Evolutionary conservation across 2,113 vertebrate genomes (phyloP), one percentile per base, ranked within the genome.

Genomic region (Sylvia atricapilla): DNA sequence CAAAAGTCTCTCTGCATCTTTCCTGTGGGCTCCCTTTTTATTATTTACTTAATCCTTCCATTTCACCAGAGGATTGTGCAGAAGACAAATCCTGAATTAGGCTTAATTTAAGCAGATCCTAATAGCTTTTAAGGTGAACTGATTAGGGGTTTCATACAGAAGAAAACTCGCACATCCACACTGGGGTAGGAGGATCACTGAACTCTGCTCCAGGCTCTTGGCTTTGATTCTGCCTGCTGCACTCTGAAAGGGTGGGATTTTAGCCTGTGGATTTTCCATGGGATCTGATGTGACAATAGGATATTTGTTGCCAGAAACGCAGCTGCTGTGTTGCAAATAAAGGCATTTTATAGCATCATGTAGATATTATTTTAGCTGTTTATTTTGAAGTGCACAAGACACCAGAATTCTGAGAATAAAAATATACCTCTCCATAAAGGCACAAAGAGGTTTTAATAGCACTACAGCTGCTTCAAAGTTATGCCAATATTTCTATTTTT

Each of bases 281-380:
- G 50, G 43, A 66, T 85, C 87, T 87, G 59, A 13, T 80, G 55
- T 4, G 7, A 94, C 89, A 95, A 83, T 87, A 67, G 72, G 60
- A n/a, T 67, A 88, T 27, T 82, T 94, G 86, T 86, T 90, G 91
- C 56, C 66, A 90, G 59, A 89, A 78, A 89, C 0, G 6, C 93
- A 95, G 91, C 87, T 91, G 96, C 67, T 89, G 44, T 85, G 41
- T 66, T 43, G 49, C 68, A 93, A 94, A 91, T 69, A 91, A 80
- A 87, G 68, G 86, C 11, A 0, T 60, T 89, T 87, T 58, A 92
- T 31, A 70, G 52, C 33, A 84, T 28, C 50, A 37, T 10, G 30
- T 5, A 66, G 66, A 60, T 53, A 89, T 50, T 93, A 78, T 83
- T 93, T 85, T 94, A 91, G 75, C 50, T 76, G 37, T 10, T 73